Evolutionary conservation across 2,888 invertebrate genomes (phyloP), one percentile per base, ranked within the genome.

Genomic region (Copidosoma aretas): DNA sequence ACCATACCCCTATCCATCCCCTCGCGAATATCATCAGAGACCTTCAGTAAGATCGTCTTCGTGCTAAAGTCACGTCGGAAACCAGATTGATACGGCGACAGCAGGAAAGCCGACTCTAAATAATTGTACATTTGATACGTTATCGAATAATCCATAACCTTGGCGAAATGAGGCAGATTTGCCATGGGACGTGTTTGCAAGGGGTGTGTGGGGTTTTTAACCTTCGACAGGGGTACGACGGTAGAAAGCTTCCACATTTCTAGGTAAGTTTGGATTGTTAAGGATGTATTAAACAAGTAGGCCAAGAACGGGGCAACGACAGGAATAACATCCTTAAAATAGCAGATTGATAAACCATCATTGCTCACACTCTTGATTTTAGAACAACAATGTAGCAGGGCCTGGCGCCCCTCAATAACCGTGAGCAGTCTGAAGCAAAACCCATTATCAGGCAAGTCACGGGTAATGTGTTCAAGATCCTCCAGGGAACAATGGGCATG

Each of bases 91-190:
- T 32, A 22, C 8, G 12, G 14, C 14, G 5, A 32, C 3, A 32
- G 8, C 3, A 32, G 8, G 4, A 32, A 32, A 32, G 32, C 32
- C 4, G 4, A 5, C 19, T 60, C n/a, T 1, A 60, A n/a, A 32
- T 51, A 52, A 1, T 24, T 15, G 1, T 10, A 19, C 14, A 60
- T 1, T 51, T 60, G 60, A 3, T 32, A 1, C 1, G 52, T 25
- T 8, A 60, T 14, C 10, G 51, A 22, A 8, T 22, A 12, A 12
- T 52, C 60, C 17, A 60, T 32, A 41, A 52, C 52, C 19, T 51
- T 60, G 1, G 32, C 49, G 17, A 60, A 60, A 60, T 51, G 52
- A 17, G 25, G n/a, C 5, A 51, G 22, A n/a, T 51, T 51, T 10
- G 51, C 25, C 1, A 60, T 15, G 2, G 60, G 60, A 3, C 25